Conservation (phyloP, 2,797 vertebrate genomes). For the Muscicapa comitata region DNA sequence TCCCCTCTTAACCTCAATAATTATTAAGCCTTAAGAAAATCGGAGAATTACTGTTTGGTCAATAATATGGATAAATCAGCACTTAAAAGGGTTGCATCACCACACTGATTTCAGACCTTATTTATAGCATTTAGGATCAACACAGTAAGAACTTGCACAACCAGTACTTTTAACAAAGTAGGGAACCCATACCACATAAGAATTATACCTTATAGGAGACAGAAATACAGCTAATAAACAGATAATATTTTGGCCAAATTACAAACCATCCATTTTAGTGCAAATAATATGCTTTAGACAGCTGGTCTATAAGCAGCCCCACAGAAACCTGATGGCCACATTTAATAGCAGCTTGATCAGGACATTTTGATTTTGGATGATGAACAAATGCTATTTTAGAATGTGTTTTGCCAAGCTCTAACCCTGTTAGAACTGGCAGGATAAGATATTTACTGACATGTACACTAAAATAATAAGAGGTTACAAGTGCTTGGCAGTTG, state of each 20-base stretch:
- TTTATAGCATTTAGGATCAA: not conserved
- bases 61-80: not conserved
- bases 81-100: not conserved
- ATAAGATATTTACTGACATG: slow-evolving; percentile 24
- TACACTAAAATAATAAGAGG: slow-evolving; percentile 6
- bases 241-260: not conserved
- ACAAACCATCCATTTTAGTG: not conserved
- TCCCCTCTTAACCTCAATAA: not conserved
- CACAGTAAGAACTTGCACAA: not conserved
- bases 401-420: slow-evolving; percentile 6
- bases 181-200: not conserved
- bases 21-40: not conserved
- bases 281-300: not conserved
- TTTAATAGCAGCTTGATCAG: not conserved
- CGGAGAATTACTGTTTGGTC: not conserved
- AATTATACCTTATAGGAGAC: not conserved
- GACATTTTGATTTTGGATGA: not conserved
- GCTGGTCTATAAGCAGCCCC: not conserved
- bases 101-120: not conserved
- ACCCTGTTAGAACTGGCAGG: slow-evolving; percentile 17
- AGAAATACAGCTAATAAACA: not conserved
- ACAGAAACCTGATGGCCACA: not conserved
- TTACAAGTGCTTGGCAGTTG: slow-evolving; percentile 20
- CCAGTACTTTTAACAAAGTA: not conserved
- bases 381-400: slow-evolving; percentile 6